Conservation (phyloP, 2,113 vertebrate species). For the Prietella phreatophila region DNA sequence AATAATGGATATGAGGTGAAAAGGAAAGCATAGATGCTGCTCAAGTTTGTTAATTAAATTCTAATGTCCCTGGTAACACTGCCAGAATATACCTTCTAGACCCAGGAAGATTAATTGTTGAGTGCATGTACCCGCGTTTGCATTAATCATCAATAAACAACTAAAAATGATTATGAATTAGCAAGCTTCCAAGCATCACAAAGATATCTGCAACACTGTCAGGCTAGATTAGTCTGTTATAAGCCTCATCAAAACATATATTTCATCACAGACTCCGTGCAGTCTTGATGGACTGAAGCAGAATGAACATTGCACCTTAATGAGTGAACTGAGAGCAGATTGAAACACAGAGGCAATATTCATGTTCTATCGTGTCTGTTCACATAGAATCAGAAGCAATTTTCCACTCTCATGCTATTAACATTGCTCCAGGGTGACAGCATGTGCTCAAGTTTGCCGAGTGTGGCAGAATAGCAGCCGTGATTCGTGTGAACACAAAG, state of each 20-base stretch:
- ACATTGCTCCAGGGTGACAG: slow-evolving; percentile 39
- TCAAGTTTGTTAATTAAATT: slow-evolving; percentile 55
- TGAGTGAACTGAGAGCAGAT: neutral
- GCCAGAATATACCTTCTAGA: slow-evolving; percentile 30
- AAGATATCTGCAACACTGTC: neutral
- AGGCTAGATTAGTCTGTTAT: neutral
- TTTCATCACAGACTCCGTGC: neutral
- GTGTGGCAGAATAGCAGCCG: slow-evolving; percentile 6
- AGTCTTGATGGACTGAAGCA: neutral
- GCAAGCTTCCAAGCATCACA: neutral
- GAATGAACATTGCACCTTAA: neutral
- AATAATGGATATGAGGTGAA: slow-evolving; percentile 40
- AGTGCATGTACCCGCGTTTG: neutral
- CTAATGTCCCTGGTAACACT: slow-evolving; percentile 72
- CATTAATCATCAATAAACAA: neutral
- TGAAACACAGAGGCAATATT: slow-evolving; percentile 3
- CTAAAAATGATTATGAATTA: neutral
- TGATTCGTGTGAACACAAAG: slow-evolving; percentile 17
- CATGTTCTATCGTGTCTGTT: slow-evolving; percentile 3
- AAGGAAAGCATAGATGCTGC: slow-evolving; percentile 10
- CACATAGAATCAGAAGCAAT: neutral
- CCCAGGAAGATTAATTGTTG: neutral
- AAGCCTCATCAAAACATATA: neutral
- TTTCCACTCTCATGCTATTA: slow-evolving; percentile 17
- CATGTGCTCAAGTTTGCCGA: slow-evolving; percentile 19